These are phyloP conservation scores for Hylia prasina DNA, from an alignment of 2,113 vertebrate species.

Conservation along the genomic window DNA sequence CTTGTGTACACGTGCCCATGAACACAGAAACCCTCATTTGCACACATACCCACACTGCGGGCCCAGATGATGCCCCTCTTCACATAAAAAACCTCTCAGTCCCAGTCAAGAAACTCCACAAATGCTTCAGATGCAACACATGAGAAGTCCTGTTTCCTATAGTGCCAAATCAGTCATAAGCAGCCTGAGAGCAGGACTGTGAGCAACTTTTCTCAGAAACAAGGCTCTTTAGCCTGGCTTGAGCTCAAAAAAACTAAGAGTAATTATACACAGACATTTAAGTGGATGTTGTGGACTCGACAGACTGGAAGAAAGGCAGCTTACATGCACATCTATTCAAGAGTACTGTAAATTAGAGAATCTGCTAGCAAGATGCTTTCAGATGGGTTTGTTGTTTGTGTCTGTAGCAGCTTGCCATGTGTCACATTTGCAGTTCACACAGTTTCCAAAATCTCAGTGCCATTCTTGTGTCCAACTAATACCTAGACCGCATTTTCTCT, in stretches of 20 bases:
- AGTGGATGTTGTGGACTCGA: background rate
- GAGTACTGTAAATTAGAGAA: background rate
- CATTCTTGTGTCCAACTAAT: background rate
- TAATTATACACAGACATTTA: constrained; percentile 38
- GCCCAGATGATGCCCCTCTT: constrained; percentile 11
- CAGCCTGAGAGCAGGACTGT: constrained; percentile 36
- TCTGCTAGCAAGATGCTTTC: background rate
- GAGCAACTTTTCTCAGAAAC: constrained; percentile 68
- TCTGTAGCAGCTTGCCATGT: background rate
- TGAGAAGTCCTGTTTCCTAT: background rate
- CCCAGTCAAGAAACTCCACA: constrained; percentile 10
- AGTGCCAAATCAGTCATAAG: background rate
- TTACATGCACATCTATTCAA: background rate
- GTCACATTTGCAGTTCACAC: background rate
- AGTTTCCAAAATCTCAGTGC: background rate
- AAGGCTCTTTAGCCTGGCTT: constrained; percentile 54
- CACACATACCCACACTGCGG: background rate
- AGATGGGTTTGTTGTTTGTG: background rate
- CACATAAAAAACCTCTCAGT: background rate
- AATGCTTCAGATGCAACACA: constrained; percentile 24
- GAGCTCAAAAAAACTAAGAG: constrained; percentile 14
- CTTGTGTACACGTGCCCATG: constrained; percentile 15
- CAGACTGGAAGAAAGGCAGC: background rate
- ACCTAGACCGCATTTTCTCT: background rate
- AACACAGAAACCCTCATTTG: background rate